phyloP scores from a whole-genome alignment of 2,888 invertebrate species.

The Dicycla oo region DNA sequence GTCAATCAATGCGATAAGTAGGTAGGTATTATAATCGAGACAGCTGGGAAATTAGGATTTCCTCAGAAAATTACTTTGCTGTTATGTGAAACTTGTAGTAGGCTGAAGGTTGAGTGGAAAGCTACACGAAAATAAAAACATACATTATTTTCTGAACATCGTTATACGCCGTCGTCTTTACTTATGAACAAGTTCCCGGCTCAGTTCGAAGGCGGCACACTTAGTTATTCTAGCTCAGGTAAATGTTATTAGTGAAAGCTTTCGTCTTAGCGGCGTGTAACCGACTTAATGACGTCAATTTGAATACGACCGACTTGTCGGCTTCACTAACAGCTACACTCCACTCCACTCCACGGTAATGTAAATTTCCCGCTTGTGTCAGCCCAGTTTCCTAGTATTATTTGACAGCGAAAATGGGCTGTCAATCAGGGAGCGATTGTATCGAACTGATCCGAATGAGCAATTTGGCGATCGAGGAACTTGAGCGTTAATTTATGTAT shows the following conservation, averaged over 20 bases:
- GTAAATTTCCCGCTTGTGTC: slow-evolving; percentile 78
- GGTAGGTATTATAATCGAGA: slow-evolving; percentile 34
- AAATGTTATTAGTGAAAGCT: slow-evolving; percentile 69
- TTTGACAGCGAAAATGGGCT: slow-evolving; percentile 79
- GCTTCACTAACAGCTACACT: slow-evolving; percentile 50
- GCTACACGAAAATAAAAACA: background rate
- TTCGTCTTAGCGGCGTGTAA: slow-evolving; percentile 70
- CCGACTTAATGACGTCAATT: slow-evolving; percentile 83
- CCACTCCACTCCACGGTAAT: slow-evolving; percentile 74
- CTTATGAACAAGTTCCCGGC: slow-evolving; percentile 39
- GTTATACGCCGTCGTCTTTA: slow-evolving; percentile 8
- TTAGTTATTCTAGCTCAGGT: slow-evolving; percentile 42
- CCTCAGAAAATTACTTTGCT: slow-evolving; percentile 15
- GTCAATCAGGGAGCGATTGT: slow-evolving; percentile 78
- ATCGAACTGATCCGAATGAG: slow-evolving; percentile 64
- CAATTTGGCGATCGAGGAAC: slow-evolving; percentile 68
- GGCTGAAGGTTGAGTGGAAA: background rate
- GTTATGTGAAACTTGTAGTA: background rate
- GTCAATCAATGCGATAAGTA: slow-evolving; percentile 60
- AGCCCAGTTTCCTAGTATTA: slow-evolving; percentile 77
- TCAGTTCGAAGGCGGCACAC: slow-evolving; percentile 31
- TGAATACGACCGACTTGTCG: slow-evolving; percentile 80
- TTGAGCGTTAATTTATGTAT: slow-evolving; percentile 63
- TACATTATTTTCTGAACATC: background rate
- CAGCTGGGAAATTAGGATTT: slow-evolving; percentile 27